Evolutionary conservation across 2,888 invertebrate species (phyloP).

Genomic region (Drosophila fulvimacula): DNA sequence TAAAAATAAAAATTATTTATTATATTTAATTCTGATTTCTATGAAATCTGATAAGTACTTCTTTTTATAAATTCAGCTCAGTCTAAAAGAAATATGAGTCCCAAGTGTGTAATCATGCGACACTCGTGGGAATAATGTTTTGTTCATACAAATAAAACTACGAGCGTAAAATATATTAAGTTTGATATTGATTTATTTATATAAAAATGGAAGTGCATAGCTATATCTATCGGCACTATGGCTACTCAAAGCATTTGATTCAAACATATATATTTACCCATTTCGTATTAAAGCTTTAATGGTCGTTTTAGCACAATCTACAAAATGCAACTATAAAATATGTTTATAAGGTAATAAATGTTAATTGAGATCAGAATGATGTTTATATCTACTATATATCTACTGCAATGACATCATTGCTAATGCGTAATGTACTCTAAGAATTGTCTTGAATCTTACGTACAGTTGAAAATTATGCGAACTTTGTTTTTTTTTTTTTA

Average conservation of each 20-base stretch:
- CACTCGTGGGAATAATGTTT: not conserved
- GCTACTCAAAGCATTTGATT: not conserved
- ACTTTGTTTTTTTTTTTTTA: constrained; percentile 27
- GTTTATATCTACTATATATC: constrained; percentile 13
- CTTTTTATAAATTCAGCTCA: not conserved
- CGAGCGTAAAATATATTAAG: not conserved
- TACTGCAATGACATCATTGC: constrained; percentile 34
- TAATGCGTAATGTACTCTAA: constrained; percentile 11
- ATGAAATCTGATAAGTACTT: not conserved
- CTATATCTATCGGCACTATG: not conserved
- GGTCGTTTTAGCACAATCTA: constrained; percentile 22
- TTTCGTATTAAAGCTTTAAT: constrained; percentile 37
- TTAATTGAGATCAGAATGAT: not conserved
- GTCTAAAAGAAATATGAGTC: not conserved
- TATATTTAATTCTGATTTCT: not conserved
- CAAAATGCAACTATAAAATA: constrained; percentile 19
- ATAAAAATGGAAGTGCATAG: not conserved
- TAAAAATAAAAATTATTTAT: not conserved
- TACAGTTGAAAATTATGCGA: constrained; percentile 56
- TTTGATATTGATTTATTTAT: not conserved
- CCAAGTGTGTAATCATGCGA: not conserved
- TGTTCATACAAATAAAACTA: not conserved
- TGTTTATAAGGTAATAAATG: not conserved
- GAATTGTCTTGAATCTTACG: constrained; percentile 12
- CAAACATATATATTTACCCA: constrained; percentile 58